Conservation (phyloP, 2,888 invertebrate genomes). For the Gisinianus flammeolus region DNA sequence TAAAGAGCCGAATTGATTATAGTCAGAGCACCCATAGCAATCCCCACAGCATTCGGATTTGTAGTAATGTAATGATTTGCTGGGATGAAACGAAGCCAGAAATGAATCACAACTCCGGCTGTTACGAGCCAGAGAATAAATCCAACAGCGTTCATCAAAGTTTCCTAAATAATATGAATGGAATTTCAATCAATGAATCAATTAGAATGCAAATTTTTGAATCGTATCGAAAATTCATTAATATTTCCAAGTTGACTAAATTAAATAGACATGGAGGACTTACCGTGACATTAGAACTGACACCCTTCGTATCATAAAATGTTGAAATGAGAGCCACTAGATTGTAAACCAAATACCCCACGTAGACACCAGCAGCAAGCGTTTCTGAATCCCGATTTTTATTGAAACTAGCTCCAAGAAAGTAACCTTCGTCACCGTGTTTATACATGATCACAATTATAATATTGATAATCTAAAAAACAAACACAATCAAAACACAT, state of each 20-base stretch:
- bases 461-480: conserved; percentile 77
- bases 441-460: conserved; percentile 81
- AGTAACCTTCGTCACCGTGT: conserved; percentile 80
- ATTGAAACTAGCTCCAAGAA: conserved; percentile 88
- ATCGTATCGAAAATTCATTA: not conserved
- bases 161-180: conserved; percentile 69
- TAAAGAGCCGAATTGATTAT: conserved; percentile 80
- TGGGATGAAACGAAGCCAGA: conserved; percentile 82
- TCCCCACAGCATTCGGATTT: conserved; percentile 77
- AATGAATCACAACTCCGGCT: conserved; percentile 84
- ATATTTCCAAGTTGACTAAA: not conserved
- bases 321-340: conserved; percentile 75
- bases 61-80: conserved; percentile 77
- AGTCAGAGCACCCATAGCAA: conserved; percentile 80
- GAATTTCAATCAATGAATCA: not conserved
- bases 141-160: conserved; percentile 86
- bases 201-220: conserved; percentile 1
- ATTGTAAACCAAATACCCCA: conserved; percentile 86
- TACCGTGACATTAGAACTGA: conserved; percentile 72
- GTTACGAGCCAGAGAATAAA: conserved; percentile 84
- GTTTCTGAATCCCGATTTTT: conserved; percentile 88
- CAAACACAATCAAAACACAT: conserved; percentile 19
- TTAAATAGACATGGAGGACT: conserved; percentile 53
- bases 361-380: conserved; percentile 83
- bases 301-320: conserved; percentile 77